Percentiles rank a stretch among this genome's conserved stretches.
Conservation (phyloP, 2,113 vertebrate species). For the Noctilio leporinus region DNA sequence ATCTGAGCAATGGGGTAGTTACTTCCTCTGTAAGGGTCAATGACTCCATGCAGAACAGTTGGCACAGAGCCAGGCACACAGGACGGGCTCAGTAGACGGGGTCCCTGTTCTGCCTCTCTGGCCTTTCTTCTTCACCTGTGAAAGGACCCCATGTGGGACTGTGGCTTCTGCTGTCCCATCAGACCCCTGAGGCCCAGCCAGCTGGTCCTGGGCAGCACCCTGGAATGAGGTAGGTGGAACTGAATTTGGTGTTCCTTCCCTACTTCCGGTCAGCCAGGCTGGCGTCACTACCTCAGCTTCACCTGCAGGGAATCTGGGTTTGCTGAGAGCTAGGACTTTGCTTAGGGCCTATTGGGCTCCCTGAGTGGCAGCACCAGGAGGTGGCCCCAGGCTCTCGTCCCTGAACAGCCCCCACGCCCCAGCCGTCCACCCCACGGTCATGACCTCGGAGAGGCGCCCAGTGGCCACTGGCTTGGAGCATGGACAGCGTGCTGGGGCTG, state of each 20-base stretch:
- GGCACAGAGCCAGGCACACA: background rate
- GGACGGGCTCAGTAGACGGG: background rate
- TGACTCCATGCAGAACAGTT: rapidly evolving
- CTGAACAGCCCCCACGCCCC: background rate
- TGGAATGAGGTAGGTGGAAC: background rate
- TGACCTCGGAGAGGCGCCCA: background rate
- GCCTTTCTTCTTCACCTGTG: background rate
- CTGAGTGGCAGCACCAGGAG: background rate
- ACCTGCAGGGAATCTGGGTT: background rate
- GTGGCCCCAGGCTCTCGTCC: background rate
- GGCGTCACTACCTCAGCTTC: too few species aligned
- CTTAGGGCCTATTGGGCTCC: background rate
- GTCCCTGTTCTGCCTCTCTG: background rate
- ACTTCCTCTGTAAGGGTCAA: background rate
- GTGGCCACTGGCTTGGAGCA: background rate
- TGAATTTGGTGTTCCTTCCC: background rate
- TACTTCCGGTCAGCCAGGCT: background rate
- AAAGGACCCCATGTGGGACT: background rate
- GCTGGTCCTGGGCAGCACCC: background rate
- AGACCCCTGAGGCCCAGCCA: background rate
- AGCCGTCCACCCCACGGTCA: background rate
- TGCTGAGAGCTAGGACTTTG: background rate
- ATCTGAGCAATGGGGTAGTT: background rate
- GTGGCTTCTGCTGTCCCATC: background rate
- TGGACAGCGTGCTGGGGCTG: background rate